phyloP scores from a whole-genome alignment of 2,797 vertebrate genomes.

The Chaetodon trifasciatus region DNA sequence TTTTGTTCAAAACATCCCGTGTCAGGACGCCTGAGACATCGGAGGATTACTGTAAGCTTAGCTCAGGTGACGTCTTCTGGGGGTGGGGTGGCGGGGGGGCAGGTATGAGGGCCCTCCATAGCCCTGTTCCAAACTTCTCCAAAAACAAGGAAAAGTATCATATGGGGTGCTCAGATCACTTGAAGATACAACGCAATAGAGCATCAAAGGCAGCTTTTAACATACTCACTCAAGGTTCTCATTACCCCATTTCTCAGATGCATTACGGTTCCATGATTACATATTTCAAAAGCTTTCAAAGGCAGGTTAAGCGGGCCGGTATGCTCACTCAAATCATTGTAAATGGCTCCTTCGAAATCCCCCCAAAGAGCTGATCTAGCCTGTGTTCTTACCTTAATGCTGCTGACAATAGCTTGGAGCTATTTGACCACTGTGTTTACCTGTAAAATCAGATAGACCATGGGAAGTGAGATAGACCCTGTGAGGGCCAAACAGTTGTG shows the following conservation, averaged over 20 bases:
- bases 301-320: slow-evolving; percentile 66
- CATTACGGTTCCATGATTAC: slow-evolving; percentile 69
- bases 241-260: slow-evolving; percentile 67
- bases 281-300: slow-evolving; percentile 72
- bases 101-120: slow-evolving; percentile 84
- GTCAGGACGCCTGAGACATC: slow-evolving; percentile 73
- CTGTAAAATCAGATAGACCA: slow-evolving; percentile 80
- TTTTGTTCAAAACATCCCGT: slow-evolving; percentile 84
- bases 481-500: slow-evolving; percentile 72
- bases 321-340: slow-evolving; percentile 62
- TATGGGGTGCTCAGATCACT: slow-evolving; percentile 73
- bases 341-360: slow-evolving; percentile 67
- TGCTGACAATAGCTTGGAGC: slow-evolving; percentile 72
- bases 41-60: slow-evolving; percentile 83
- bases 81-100: neutral
- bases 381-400: slow-evolving; percentile 69
- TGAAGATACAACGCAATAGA: slow-evolving; percentile 60
- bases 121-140: slow-evolving; percentile 67
- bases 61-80: slow-evolving; percentile 77
- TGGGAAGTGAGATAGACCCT: slow-evolving; percentile 81
- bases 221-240: slow-evolving; percentile 60
- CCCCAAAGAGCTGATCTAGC: slow-evolving; percentile 50
- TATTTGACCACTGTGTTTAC: slow-evolving; percentile 82
- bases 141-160: slow-evolving; percentile 77
- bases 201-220: slow-evolving; percentile 77